These are phyloP conservation scores for Protonemura montana DNA, from an alignment of 2,888 invertebrate genomes.

Conservation along the genomic window DNA sequence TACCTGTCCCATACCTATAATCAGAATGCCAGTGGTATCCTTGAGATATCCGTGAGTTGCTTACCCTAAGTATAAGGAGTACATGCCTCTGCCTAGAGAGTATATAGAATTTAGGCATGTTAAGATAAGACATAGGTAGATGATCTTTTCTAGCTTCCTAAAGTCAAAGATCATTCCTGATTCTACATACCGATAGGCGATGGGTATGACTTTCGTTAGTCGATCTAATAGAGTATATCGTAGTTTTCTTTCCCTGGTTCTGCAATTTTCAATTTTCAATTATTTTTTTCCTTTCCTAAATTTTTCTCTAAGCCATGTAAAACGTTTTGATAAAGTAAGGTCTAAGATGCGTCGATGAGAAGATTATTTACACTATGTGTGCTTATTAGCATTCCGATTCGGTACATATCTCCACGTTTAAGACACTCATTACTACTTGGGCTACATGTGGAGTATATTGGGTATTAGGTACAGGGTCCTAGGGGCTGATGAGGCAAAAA, in stretches of 20 bases:
- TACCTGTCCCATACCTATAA: background rate
- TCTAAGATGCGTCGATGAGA: no score
- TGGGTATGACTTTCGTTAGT: no score
- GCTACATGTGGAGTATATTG: no score
- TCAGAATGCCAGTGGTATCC: constrained; percentile 5
- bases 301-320: no score
- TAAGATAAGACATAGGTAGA: background rate
- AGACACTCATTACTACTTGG: no score
- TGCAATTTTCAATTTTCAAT: background rate
- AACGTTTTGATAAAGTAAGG: no score
- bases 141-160: background rate
- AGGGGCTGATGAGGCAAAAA: no score
- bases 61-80: background rate
- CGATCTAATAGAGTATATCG: background rate
- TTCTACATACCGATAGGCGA: background rate
- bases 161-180: background rate
- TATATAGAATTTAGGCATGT: background rate
- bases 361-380: no score
- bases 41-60: background rate
- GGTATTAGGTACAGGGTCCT: no score
- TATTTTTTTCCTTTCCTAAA: background rate
- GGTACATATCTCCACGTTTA: no score
- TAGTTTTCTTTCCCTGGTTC: background rate
- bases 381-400: no score
- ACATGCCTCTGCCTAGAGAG: background rate